Base-by-base conservation (phyloP, 2,888 invertebrate species). In the Campopleginae sp. region DNA sequence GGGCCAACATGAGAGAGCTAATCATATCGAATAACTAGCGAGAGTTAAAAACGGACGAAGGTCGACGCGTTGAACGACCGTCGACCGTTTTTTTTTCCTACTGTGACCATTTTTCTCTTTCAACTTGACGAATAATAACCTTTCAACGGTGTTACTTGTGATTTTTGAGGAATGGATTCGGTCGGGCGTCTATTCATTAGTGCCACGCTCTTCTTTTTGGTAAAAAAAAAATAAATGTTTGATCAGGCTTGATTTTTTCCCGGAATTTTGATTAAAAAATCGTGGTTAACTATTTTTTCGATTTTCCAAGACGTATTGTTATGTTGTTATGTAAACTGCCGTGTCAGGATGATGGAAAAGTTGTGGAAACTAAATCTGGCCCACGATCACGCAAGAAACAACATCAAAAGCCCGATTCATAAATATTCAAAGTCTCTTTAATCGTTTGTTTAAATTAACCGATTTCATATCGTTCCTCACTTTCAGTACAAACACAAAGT, bases 1-100 rank as follows among this genome's bases (percentile, higher is more conserved):
- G 48, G 58, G 84, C 70, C 81, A 80, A 76, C 61, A 71, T 77
- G 27, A 58, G 82, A 82, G 80, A 75, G 85, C 87, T 87, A 89
- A 90, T 88, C 86, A 86, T 33, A 68, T 86, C 68, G 82, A 83
- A 81, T 76, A 86, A 72, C 87, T 88, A 86, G 87, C 87, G 85
- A 84, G 88, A 84, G 88, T 89, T 90, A 90, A 90, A 91, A 91
- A 90, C 89, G 88, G 88, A 87, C 86, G 87, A 90, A 91, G 89
- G 88, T 83, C 89, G 71, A 63, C 44, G 23, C 31, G 65, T 46
- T 44, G 38, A 75, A 77, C 66, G 74, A 83, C 48, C 72, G 42
- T 63, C 71, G 48, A 38, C 33, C 51, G 48, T 38, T 58, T 68
- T 38, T 58, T 68, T 63, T 38, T 23, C 12, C 68, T 66, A 19